A percentile compares a stretch with the other conserved stretches of the same genome.
These are phyloP conservation scores for Chorisops tibialis DNA, from an alignment of 2,888 invertebrate species.

Conservation along the genomic window DNA sequence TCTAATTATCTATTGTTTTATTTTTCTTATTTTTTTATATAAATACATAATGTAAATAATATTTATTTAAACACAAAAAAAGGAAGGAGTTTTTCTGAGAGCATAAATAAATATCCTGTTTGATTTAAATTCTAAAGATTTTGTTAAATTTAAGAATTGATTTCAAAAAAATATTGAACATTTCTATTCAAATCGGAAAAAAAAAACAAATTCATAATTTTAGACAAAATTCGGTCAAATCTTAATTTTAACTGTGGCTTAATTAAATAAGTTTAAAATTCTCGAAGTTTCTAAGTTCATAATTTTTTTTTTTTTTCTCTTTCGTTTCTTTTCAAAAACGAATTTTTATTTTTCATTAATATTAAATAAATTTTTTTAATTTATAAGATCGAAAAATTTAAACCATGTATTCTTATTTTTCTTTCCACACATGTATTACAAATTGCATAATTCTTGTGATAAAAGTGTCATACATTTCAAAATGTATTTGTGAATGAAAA, in stretches of 20 bases:
- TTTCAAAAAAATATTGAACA: no score
- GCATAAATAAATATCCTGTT: no score
- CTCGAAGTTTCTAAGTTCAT: not conserved
- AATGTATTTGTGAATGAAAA: conserved; percentile 32
- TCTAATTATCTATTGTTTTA: no score
- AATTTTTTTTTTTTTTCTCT: conserved; percentile 14
- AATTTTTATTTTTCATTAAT: not conserved
- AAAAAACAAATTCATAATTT: not conserved
- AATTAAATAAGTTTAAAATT: not conserved
- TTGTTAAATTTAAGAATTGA: no score
- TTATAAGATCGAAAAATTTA: no score
- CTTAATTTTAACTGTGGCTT: not conserved
- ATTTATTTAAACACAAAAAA: no score
- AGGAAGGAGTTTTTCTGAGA: no score
- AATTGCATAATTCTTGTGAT: conserved; percentile 37
- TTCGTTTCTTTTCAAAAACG: conserved; percentile 12
- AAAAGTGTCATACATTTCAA: conserved; percentile 37
- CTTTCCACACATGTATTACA: conserved; percentile 20
- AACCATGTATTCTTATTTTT: not conserved
- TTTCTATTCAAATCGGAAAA: no score
- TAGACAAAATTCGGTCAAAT: not conserved
- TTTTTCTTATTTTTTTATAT: no score
- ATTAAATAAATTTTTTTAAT: conserved; percentile 18
- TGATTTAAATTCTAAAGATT: no score
- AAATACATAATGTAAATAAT: no score